Evolutionary conservation across 2,888 invertebrate species (phyloP).

Genomic region (Drosophila meridiana): DNA sequence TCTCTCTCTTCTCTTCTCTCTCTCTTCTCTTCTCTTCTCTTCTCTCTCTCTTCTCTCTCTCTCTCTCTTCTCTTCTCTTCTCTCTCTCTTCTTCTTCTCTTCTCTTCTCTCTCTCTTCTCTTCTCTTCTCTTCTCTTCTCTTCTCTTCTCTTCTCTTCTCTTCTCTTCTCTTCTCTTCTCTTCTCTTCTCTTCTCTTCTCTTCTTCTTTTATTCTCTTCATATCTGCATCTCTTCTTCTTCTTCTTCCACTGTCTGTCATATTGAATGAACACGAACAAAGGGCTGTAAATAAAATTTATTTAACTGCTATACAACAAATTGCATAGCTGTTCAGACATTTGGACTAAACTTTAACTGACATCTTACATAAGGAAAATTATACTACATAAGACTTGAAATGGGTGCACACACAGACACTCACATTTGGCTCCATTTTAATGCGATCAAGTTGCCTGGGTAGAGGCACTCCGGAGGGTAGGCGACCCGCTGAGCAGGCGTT

Average conservation of each 20-base stretch:
- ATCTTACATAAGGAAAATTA: constrained; percentile 72
- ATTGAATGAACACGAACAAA: constrained; percentile 76
- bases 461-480: constrained; percentile 17
- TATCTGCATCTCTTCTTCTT: background rate
- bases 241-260: constrained; percentile 50
- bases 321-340: constrained; percentile 55
- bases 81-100: background rate
- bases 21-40: background rate
- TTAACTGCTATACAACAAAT: constrained; percentile 71
- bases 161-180: background rate
- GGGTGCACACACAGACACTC: constrained; percentile 25
- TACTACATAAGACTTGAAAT: constrained; percentile 34
- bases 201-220: background rate
- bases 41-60: background rate
- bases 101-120: background rate
- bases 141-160: background rate
- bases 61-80: background rate
- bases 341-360: constrained; percentile 65
- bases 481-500: constrained; percentile 69
- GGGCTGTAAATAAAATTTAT: constrained; percentile 57
- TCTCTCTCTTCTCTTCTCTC: background rate
- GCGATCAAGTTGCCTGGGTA: constrained; percentile 33
- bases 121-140: background rate
- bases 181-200: background rate
- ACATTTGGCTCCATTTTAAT: constrained; percentile 47